Conservation (phyloP, 1,140 invertebrate species). For the Drosophila sturtevanti region DNA sequence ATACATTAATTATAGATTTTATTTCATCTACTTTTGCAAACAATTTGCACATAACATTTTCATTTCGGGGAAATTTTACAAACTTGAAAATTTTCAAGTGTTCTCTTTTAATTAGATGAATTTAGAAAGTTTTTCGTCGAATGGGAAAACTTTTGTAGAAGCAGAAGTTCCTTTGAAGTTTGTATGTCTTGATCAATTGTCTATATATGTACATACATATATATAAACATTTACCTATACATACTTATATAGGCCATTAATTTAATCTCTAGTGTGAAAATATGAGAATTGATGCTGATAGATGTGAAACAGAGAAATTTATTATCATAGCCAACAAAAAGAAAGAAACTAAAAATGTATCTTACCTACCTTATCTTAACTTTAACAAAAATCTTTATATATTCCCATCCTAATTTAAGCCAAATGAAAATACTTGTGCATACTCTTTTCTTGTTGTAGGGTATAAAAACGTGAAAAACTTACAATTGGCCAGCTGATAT, state of each 20-base stretch:
- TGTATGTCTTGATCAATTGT: too few species aligned
- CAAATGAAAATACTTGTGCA: not conserved
- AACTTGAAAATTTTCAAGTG: not conserved
- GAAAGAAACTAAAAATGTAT: too few species aligned
- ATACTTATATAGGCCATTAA: too few species aligned
- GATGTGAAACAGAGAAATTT: too few species aligned
- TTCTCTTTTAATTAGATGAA: not conserved
- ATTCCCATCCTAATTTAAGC: not conserved
- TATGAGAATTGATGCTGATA: too few species aligned
- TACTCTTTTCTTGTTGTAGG: not conserved
- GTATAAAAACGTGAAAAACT: not conserved
- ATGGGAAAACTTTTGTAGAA: not conserved
- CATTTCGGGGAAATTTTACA: not conserved
- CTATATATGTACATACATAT: too few species aligned
- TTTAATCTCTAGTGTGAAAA: too few species aligned
- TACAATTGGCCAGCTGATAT: slow-evolving; percentile 2
- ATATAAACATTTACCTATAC: too few species aligned
- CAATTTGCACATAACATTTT: not conserved
- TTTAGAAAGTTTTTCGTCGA: not conserved
- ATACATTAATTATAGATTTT: not conserved
- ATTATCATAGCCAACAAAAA: too few species aligned
- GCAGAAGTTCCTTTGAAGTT: too few species aligned
- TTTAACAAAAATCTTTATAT: too few species aligned
- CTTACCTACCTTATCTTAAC: too few species aligned
- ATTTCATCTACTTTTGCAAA: not conserved